Base-by-base conservation (phyloP, 1,140 invertebrate genomes). In the Stegodyphus dumicola region DNA sequence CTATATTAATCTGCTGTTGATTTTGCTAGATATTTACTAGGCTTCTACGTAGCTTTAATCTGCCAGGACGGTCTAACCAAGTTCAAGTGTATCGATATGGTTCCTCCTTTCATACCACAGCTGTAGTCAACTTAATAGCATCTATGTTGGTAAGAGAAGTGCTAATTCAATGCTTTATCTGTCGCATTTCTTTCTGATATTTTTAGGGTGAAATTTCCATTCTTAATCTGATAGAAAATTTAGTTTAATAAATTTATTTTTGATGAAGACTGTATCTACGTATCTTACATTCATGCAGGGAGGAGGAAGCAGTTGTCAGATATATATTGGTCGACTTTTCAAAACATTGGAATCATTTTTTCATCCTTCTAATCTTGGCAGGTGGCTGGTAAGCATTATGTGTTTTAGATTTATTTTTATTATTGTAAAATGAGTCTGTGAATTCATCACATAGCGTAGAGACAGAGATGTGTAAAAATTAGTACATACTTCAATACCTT, bases 281-380 rank as follows among this genome's bases (percentile, higher is more conserved):
- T 33, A 33, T 33, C 33, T 1, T 33, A 33, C 3, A 33, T 33
- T 60, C 15, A 10, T 60, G 56, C 15, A 93, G 93, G 93, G 93
- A 52, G 91, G 92, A 86, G 89, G 90, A 51, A 92, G 91, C 51
- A 91, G 89, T 65, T 93, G 94, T 7, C 93, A 96, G 89, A 92
- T 93, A 64, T 94, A 97, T 90, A 91, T 98, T 49, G 93, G 94
- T 76, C 94, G 95, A 86, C 94, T 98, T 89, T 94, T 98, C 88
- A 94, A 94, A 88, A 94, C 95, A 0, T 91, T 97, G 4, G 95
- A 97, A 90, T 96, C 95, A 9, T 98, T 96, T 91, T 94, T 95
- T 88, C 95, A 98, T 91, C 95, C 96, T 75, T 96, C 96, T 0
- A 98, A 98, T 90, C 90, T 91, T 83, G 96, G 97, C 11, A 91